Evolutionary conservation across 2,888 invertebrate species (phyloP).

Genomic region (Ctena decussata): DNA sequence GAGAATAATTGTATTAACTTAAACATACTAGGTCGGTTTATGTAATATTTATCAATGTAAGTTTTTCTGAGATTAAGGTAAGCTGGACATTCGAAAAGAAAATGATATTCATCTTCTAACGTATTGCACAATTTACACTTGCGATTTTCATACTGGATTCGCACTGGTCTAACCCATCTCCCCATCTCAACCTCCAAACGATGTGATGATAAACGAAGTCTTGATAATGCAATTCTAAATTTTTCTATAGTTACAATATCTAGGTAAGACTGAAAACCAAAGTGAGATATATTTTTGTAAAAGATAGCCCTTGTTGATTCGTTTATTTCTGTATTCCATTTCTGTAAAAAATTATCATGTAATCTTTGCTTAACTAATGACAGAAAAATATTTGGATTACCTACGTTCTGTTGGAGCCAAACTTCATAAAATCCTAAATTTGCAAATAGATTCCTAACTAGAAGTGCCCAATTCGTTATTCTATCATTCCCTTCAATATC

Average conservation of each 20-base stretch:
- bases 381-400: background rate
- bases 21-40: background rate
- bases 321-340: background rate
- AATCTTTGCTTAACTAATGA: background rate
- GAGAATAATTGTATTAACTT: too few species aligned
- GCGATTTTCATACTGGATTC: background rate
- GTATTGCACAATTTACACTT: background rate
- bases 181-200: background rate
- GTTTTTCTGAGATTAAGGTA: background rate
- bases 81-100: background rate
- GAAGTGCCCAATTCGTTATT: background rate
- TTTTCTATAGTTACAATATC: background rate
- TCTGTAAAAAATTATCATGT: background rate
- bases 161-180: background rate
- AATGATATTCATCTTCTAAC: background rate
- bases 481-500: background rate
- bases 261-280: background rate
- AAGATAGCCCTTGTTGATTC: background rate
- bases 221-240: background rate
- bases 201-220: background rate
- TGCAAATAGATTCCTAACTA: background rate
- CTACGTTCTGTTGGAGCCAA: background rate
- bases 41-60: background rate
- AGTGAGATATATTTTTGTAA: background rate
- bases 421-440: background rate